Base-by-base conservation (phyloP, 2,888 invertebrate species). In the Spialia ferax region DNA sequence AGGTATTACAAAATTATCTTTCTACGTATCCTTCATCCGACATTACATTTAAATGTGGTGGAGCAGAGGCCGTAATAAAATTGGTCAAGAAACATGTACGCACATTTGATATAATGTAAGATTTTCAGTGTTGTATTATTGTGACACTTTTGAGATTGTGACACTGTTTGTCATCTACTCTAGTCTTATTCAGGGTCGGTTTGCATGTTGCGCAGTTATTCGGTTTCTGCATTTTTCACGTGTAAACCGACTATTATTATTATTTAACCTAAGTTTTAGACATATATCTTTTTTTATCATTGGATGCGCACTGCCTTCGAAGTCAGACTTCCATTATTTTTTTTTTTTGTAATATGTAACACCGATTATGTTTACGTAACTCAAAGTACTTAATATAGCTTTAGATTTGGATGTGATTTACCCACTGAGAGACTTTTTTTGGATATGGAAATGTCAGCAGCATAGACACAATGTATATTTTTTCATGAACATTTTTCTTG, bases 301-400 rank as follows among this genome's bases (percentile, higher is more conserved):
- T 79, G 72, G 77, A 83, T 83, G 82, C 79, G 77, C 79, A 85
- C 82, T 83, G 82, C 83, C 83, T 78, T 83, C 75, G 77, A 79
- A 83, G 84, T 83, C 76, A 73, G 75, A 83, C 81, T 86, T 86
- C 78, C 77, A 72, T 79, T 78, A 62, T 75, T 55, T 65, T 70
- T 69, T 70, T 69, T 69, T 70, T 69, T 69, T 64, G 60, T 61
- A 71, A 69, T 65, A 55, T 52, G 66, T 66, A 66, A 54, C 52
- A 23, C 52, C 26, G 55, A 63, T 57, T 61, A 60, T 67, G 67
- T 73, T 67, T 67, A 56, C 52, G 70, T 69, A 69, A 73, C 72
- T 62, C 63, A 67, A 73, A 83, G 91, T 91, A 92, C 91, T 92
- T 92, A 92, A 91, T 84, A 81, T 87, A 87, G 84, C 74, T 80